Base-by-base conservation (phyloP, 2,888 invertebrate species). In the Scaeva pyrastri region DNA sequence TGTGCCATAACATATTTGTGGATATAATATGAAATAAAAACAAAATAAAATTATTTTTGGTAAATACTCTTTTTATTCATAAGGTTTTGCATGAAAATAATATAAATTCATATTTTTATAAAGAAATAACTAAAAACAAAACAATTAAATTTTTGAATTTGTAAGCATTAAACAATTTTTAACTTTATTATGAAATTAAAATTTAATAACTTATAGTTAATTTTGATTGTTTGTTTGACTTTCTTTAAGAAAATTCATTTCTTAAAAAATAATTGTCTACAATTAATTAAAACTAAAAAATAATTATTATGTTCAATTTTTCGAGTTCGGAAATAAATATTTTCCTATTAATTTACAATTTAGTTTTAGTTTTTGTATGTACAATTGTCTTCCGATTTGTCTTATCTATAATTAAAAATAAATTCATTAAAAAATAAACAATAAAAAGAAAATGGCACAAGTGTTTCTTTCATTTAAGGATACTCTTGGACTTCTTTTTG, bases 181-280 rank as follows among this genome's bases (percentile, higher is more conserved):
- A 89, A 31, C 89, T 91, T 89, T 89, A 90, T 89, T 73, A 60
- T 88, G 85, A 78, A 88, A 74, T 86, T 88, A 77, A 88, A 81
- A 55, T 68, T 74, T 48, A 88, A 89, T 88, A 91, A 91, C 92
- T 92, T 91, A 92, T 90, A 91, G 89, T 91, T 92, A 91, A 89
- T 92, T 91, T 91, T 92, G 92, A 92, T 91, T 91, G 84, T 88
- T 48, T 76, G 56, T 45, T 68, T 72, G 48, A 62, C 70, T 62
- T 80, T 80, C 85, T 85, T 85, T 76, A 41, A 85, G 80, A 85
- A 79, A 70, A 19, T 85, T 70, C 11, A 19, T 81, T 73, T 50
- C 60, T 68, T 52, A 48, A 48, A 88, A 88, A 88, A 87, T 75
- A 85, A 79, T 62, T 48, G 52, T 78, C 36, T 68, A 52, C 0